A percentile compares a stretch with the other conserved stretches of the same genome.
Evolutionary conservation across 2,888 invertebrate genomes (phyloP).

Genomic region (Ceratothoa steindachneri): DNA sequence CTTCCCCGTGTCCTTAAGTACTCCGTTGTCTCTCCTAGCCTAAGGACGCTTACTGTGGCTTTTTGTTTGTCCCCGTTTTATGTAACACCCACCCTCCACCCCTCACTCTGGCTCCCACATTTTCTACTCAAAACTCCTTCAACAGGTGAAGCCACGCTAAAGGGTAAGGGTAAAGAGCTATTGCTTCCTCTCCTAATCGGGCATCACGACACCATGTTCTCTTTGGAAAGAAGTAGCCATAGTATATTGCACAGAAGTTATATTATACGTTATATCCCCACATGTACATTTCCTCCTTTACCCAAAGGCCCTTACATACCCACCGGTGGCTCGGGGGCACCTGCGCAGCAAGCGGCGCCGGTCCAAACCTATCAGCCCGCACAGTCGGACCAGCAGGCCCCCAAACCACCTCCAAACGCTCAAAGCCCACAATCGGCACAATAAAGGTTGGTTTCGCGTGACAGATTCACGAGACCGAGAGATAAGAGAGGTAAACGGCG

Average conservation of each 20-base stretch:
- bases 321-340: constrained; percentile 1
- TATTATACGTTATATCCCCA: no score
- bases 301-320: constrained; percentile 13
- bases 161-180: no score
- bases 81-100: not conserved
- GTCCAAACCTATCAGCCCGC: not conserved
- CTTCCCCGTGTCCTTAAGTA: not conserved
- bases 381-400: not conserved
- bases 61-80: not conserved
- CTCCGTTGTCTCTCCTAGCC: not conserved
- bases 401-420: not conserved
- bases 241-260: no score
- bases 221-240: no score
- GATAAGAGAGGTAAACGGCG: not conserved
- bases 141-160: not conserved
- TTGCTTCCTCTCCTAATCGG: no score
- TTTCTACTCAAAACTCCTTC: no score
- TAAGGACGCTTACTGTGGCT: not conserved
- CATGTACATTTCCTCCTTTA: constrained; percentile 12
- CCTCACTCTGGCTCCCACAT: no score
- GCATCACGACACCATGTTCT: no score
- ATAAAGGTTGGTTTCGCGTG: not conserved
- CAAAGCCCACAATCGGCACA: constrained; percentile 5
- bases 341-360: not conserved
- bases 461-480: no score